Evolutionary conservation across 2,888 invertebrate genomes (phyloP).

Genomic region (Amiota mariae): DNA sequence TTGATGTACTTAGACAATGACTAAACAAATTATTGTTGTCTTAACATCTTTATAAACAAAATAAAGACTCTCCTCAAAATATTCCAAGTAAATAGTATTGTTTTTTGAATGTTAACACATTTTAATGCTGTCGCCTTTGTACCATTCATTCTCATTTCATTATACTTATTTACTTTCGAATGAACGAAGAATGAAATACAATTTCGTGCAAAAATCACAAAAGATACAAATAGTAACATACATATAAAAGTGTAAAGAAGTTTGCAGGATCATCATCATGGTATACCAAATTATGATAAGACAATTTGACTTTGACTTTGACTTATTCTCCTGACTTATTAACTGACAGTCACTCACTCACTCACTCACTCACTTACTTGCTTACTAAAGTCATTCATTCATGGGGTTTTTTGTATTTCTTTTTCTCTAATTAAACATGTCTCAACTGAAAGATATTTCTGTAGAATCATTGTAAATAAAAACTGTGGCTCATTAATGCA

Average conservation of each 20-base stretch:
- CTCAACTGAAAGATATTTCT: slow-evolving; percentile 39
- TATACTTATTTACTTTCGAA: no score
- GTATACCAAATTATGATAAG: slow-evolving; percentile 61
- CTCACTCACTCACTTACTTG: neutral
- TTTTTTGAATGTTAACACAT: no score
- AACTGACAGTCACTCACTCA: slow-evolving; percentile 4
- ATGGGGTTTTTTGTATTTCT: neutral
- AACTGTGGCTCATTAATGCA: slow-evolving; percentile 61
- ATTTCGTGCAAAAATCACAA: slow-evolving; percentile 54
- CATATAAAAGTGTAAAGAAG: neutral
- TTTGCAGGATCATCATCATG: slow-evolving; percentile 43
- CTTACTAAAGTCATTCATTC: neutral
- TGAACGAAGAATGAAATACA: slow-evolving; percentile 16
- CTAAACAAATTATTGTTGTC: slow-evolving; percentile 56
- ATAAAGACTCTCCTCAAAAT: neutral
- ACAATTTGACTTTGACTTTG: slow-evolving; percentile 60
- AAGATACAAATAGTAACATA: slow-evolving; percentile 23
- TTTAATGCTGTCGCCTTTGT: no score
- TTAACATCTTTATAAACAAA: slow-evolving; percentile 34
- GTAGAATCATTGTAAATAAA: slow-evolving; percentile 64
- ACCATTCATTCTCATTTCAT: no score
- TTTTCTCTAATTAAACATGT: slow-evolving; percentile 59
- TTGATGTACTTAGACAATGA: slow-evolving; percentile 57
- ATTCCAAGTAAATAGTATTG: no score
- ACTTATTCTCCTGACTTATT: slow-evolving; percentile 29